These are phyloP conservation scores for Microplitis demolitor DNA, from an alignment of 1,140 invertebrate genomes.

Conservation along the genomic window DNA sequence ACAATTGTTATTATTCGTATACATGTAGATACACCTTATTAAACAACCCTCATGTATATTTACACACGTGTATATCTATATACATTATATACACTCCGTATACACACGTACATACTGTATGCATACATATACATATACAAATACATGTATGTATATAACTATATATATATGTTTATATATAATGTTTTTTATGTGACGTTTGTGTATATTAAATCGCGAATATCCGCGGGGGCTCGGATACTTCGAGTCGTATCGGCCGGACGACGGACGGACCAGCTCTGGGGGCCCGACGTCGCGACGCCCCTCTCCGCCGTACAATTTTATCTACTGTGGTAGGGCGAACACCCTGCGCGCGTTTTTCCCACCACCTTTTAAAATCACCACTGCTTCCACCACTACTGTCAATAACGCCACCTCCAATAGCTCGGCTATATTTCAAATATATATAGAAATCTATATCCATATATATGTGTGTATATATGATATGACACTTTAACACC, in stretches of 20 bases:
- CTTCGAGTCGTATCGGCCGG: conserved; percentile 55
- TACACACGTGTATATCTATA: conserved; percentile 16
- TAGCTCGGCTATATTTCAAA: too few relatives aligned
- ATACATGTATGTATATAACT: conserved; percentile 6
- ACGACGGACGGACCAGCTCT: conserved; percentile 55
- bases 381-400: neutral
- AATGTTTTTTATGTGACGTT: neutral
- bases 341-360: conserved; percentile 42
- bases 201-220: conserved; percentile 40
- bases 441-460: too few relatives aligned
- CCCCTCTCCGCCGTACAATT: conserved; percentile 40
- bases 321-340: conserved; percentile 27
- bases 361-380: conserved; percentile 19
- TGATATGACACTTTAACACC: too few relatives aligned
- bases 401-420: too few relatives aligned
- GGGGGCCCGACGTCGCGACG: conserved; percentile 50
- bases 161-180: conserved; percentile 31
- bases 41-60: neutral
- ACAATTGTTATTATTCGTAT: neutral
- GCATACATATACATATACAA: conserved; percentile 22
- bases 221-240: conserved; percentile 49
- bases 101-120: conserved; percentile 14
- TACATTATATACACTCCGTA: conserved; percentile 13
- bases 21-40: too few relatives aligned
- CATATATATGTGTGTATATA: too few relatives aligned